Evolutionary conservation across 2,113 vertebrate species (phyloP).

Genomic region (Diglossa brunneiventris): DNA sequence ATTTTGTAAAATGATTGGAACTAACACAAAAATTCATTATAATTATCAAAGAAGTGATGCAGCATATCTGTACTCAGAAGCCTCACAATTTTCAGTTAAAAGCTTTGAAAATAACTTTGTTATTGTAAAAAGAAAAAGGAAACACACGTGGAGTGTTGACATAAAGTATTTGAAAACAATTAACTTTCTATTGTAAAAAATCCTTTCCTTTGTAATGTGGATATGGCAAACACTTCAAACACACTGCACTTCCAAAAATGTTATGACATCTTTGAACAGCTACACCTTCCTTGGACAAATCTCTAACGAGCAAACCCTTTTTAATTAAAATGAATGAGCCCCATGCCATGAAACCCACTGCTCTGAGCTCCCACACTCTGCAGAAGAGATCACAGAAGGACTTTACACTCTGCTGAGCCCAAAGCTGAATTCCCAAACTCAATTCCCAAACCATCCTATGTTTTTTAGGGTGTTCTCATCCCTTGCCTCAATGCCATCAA

Average conservation of each 20-base stretch:
- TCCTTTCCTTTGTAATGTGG: fast-evolving
- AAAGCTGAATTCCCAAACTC: neutral
- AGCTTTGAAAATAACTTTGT: neutral
- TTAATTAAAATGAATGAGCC: neutral
- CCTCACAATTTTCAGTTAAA: neutral
- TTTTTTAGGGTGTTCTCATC: neutral
- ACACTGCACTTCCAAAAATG: neutral
- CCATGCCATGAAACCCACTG: fast-evolving
- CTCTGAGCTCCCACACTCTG: neutral
- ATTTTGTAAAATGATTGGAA: neutral
- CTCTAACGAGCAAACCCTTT: neutral
- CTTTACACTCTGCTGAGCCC: fast-evolving
- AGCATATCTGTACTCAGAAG: neutral
- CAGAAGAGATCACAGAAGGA: neutral
- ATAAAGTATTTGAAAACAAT: neutral
- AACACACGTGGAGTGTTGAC: neutral
- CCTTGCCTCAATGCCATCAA: neutral
- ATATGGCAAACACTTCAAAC: neutral
- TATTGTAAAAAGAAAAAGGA: neutral
- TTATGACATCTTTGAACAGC: neutral
- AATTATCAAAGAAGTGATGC: neutral
- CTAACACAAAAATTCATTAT: neutral
- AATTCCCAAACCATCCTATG: neutral
- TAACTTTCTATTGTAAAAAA: neutral
- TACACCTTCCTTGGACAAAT: neutral